Base-by-base conservation (phyloP, 1,140 invertebrate species). In the Brachionus angularis region DNA sequence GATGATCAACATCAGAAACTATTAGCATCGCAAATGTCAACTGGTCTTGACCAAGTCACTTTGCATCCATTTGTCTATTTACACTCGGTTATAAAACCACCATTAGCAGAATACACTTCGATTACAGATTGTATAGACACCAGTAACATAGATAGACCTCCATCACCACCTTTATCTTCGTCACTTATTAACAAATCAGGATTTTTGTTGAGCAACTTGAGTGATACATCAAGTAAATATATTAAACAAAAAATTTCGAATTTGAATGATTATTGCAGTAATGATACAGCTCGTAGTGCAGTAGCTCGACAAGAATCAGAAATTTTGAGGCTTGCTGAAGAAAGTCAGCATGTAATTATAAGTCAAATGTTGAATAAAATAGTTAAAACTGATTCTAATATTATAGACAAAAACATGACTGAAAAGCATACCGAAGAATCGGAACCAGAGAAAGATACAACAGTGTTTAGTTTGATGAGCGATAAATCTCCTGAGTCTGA, bases 281-380 rank as follows among this genome's bases (percentile, higher is more conserved):
- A 58, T 23, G 53, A 58, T 58, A 58, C 53, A 14, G 53, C 27
- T 21, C 53, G 53, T 4, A 58, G 53, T 58, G 53, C 53, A 5
- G 53, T 58, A 18, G 62, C 62, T 4, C 18, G 62, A 31, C 62
- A 67, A 31, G 62, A 67, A 31, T 67, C 62, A 1, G 62, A 67
- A 34, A 67, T 67, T 16, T 23, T 67, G 8, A 46, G 62, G 4
- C 23, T 67, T n/a, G 62, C 62, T 34, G 62, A 67, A 36, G 62
- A 67, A 34, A 67, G 62, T 49, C 62, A 67, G 7, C 62, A 67
- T 67, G 42, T 67, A 14, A 50, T 67, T 47, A 67, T 67, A 25
- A 67, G 18, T 31, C 62, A 67, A 46, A 67, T 67, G 62, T 33
- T 67, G 12, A 46, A 67, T 50, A 44, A 67, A 67, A 67, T 67